phyloP scores from a whole-genome alignment of 2,797 vertebrate genomes.

The Tinamus major region DNA sequence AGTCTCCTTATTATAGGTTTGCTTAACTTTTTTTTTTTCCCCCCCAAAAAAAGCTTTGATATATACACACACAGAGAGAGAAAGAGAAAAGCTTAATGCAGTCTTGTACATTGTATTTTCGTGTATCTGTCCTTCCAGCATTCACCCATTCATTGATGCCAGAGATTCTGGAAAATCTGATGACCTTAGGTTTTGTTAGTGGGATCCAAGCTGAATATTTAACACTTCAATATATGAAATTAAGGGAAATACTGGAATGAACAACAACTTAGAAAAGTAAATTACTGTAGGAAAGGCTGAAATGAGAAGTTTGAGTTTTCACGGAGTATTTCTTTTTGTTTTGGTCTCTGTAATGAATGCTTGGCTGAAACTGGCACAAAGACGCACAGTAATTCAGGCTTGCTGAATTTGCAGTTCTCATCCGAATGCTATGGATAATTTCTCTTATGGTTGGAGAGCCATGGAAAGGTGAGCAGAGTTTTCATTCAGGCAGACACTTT shows the following conservation, averaged over 20 bases:
- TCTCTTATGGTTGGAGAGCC: not conserved
- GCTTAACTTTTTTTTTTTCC: not conserved
- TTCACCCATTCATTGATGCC: accelerated
- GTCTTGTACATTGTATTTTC: accelerated
- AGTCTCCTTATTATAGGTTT: not conserved
- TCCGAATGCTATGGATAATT: not conserved
- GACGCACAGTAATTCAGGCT: not conserved
- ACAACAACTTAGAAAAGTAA: not conserved
- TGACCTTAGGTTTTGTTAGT: not conserved
- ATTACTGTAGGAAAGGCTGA: not conserved
- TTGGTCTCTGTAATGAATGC: conserved; percentile 12
- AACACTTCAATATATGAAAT: not conserved
- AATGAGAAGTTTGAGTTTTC: conserved; percentile 28
- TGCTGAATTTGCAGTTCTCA: conserved; percentile 39
- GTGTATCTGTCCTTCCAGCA: not conserved
- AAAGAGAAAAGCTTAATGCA: not conserved
- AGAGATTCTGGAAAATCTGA: not conserved
- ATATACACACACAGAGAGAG: too few relatives aligned
- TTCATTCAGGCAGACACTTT: not conserved
- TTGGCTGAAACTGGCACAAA: conserved; percentile 62
- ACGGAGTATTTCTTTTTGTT: conserved; percentile 45
- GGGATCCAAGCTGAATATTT: not conserved
- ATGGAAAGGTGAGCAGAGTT: accelerated
- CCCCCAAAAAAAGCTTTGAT: accelerated
- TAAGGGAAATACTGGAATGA: not conserved